phyloP scores from a whole-genome alignment of 2,113 vertebrate genomes.

The Trematomus loennbergii region DNA sequence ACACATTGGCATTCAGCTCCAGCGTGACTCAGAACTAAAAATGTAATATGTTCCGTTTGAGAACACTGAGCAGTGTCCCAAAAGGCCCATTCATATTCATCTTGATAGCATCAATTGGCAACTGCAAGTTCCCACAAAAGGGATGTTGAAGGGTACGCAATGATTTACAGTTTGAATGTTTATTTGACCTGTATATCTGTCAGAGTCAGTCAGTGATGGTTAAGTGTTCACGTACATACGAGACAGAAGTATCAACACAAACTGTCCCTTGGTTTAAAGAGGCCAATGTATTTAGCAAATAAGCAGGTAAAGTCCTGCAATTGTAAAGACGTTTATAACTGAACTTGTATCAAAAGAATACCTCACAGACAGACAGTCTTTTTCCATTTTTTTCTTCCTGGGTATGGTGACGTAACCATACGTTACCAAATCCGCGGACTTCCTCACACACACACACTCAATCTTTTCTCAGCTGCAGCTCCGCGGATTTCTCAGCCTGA shows the following conservation, averaged over 20 bases:
- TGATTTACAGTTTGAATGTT: neutral
- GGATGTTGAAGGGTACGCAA: neutral
- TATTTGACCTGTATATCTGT: neutral
- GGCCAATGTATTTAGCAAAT: neutral
- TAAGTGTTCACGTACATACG: too few species aligned
- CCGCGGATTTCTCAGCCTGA: too few species aligned
- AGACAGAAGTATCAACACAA: neutral
- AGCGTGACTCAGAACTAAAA: constrained; percentile 27
- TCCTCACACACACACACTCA: too few species aligned
- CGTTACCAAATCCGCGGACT: too few species aligned
- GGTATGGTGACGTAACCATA: too few species aligned
- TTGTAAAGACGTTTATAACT: neutral
- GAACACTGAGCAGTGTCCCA: neutral
- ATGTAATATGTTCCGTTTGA: constrained; percentile 33
- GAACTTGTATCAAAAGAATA: too few species aligned
- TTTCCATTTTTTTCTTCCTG: too few species aligned
- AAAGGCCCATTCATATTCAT: constrained; percentile 1
- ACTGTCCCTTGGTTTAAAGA: too few species aligned
- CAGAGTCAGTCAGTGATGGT: neutral
- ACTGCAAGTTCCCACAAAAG: neutral
- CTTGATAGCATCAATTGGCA: neutral
- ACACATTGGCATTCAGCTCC: constrained; percentile 12
- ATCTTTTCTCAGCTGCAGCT: too few species aligned
- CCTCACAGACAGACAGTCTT: too few species aligned
- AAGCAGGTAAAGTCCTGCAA: neutral